Percentiles rank a stretch among this genome's conserved stretches.
Conservation (phyloP, 1,140 invertebrate species). For the Hyposmocoma kahamanoa region DNA sequence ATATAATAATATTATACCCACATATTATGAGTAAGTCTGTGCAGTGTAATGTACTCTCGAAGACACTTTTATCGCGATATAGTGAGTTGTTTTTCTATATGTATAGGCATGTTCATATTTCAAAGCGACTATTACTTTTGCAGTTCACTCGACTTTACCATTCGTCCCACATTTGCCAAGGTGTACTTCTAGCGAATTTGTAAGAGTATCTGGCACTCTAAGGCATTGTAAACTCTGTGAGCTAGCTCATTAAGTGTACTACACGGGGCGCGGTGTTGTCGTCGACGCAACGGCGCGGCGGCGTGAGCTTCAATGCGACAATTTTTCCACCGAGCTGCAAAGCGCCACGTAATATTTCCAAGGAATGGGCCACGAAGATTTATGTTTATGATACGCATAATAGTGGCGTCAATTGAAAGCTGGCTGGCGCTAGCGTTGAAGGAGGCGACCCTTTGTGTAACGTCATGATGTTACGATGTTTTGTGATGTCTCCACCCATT, state of each 20-base stretch:
- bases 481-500: constrained; percentile 14
- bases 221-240: no score
- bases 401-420: constrained; percentile 23
- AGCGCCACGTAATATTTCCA: constrained; percentile 17
- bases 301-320: background rate
- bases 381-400: constrained; percentile 30
- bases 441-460: constrained; percentile 19
- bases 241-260: no score
- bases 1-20: constrained; percentile 29
- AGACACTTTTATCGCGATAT: constrained; percentile 21
- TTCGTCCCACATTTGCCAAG: background rate
- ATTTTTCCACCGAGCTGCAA: constrained; percentile 15
- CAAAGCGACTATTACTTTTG: constrained; percentile 17
- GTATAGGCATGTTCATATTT: constrained; percentile 1
- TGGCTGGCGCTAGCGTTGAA: no score
- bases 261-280: no score
- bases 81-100: constrained; percentile 18
- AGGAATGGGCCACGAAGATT: constrained; percentile 14
- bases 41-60: constrained; percentile 23
- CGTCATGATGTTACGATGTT: constrained; percentile 11
- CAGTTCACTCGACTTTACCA: background rate
- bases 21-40: no score
- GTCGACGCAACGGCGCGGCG: background rate
- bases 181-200: background rate
- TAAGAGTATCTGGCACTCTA: no score